A percentile compares a stretch with the other conserved stretches of the same genome.
Evolutionary conservation across 2,113 vertebrate species (phyloP).

Genomic region (Cnemophilus loriae): DNA sequence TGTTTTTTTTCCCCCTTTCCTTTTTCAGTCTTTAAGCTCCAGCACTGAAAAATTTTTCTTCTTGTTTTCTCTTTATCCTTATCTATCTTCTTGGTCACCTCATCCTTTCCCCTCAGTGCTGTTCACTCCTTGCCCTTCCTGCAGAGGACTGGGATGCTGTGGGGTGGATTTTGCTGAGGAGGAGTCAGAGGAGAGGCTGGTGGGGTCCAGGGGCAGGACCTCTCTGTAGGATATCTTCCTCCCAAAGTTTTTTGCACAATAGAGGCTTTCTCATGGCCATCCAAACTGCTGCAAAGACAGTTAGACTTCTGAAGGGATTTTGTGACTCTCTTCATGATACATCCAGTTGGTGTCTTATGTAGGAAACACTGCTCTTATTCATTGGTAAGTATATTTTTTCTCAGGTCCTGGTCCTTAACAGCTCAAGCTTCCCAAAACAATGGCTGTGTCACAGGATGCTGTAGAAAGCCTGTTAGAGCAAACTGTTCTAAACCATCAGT

Average conservation of each 20-base stretch:
- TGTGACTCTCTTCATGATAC: not conserved
- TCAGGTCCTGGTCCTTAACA: not conserved
- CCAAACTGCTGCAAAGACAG: not conserved
- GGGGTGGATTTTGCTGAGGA: not conserved
- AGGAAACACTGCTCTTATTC: not conserved
- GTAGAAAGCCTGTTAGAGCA: slow-evolving; percentile 18
- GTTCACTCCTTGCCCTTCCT: not conserved
- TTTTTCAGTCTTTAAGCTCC: not conserved
- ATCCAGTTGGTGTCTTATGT: not conserved
- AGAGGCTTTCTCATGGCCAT: not conserved
- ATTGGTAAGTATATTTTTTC: not conserved
- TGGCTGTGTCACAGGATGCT: not conserved
- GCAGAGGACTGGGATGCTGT: not conserved
- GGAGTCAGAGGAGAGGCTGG: not conserved
- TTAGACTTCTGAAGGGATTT: not conserved
- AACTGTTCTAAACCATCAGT: not conserved
- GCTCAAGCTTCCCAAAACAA: not conserved
- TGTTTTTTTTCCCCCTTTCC: rapidly evolving
- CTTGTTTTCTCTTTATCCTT: not conserved
- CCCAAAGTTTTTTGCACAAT: not conserved
- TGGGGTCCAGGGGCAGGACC: not conserved
- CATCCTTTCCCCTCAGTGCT: not conserved
- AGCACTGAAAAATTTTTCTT: not conserved
- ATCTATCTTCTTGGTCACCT: not conserved
- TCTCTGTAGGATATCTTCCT: not conserved